Evolutionary conservation across 1,140 invertebrate species (phyloP), one percentile per base, ranked within the genome.

Genomic region (Scaptomyza pallida): DNA sequence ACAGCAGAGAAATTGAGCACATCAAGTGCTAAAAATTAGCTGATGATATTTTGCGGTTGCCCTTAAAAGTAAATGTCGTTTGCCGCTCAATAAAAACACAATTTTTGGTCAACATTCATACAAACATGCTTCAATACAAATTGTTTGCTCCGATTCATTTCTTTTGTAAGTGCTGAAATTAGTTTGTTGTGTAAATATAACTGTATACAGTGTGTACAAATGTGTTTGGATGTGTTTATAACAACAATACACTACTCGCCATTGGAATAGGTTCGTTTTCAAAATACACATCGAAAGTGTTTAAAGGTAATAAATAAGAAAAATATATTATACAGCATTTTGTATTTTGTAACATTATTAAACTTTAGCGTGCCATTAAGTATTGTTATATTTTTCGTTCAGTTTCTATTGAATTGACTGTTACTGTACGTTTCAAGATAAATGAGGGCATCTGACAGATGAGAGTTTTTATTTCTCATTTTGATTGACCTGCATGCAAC

Each of bases 41-140:
- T 83, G 67, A 76, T 67, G 75, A 47, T 67, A 33, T 69, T 63
- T 69, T 64, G 70, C 48, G 75, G 70, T 59, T 72, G 68, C 63
- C 76, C 63, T 76, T 76, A 85, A 83, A 51, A 79, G 75, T 61
- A 54, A 63, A 64, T 79, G 51, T 65, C 65, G 63, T 47, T n/a
- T 63, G 72, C 33, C 23, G 35, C 9, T 21, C 41, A 19, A 70
- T 50, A 33, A 26, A 71, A 48, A 51, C 12, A 59, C 35, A 12
- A 44, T 44, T 19, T 43, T 60, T 48, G 30, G 2, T 8, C 33
- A 6, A 50, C 47, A 41, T 21, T 30, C 26, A 30, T 30, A 30
- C 8, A 23, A 9, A 21, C 12, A 43, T 15, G 17, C 33, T 21
- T 8, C 5, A 16, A 60, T 55, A 35, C 51, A 56, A 51, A 55